Evolutionary conservation across 2,888 invertebrate species (phyloP), one percentile per base, ranked within the genome.

Genomic region (Stratiomys singularior): DNA sequence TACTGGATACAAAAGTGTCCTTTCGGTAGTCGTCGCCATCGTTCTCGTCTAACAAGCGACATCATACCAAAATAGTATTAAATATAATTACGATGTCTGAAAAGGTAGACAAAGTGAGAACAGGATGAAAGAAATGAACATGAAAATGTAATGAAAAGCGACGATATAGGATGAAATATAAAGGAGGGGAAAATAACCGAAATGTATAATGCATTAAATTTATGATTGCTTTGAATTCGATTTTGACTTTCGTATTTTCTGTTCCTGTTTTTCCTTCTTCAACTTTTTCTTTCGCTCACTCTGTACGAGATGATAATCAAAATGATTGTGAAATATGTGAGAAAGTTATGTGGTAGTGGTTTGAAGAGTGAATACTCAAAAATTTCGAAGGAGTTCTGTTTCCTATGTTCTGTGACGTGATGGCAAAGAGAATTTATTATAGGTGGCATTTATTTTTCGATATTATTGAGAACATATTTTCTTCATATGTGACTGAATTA

Each of bases 211-310:
- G 56, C 18, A 56, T 56, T 18, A 56, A 56, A n/a, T 11, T 56
- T 56, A 56, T 56, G 56, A 56, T 56, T 56, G 56, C 56, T 56
- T 11, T 11, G 56, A 56, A 18, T 56, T 56, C 56, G 18, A 56
- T 56, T 56, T 56, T 18, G 56, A 0, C 7, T 56, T 56, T 56
- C n/a, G n/a, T n/a, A n/a, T n/a, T n/a, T n/a, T n/a, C n/a, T n/a
- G n/a, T n/a, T n/a, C n/a, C n/a, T n/a, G n/a, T n/a, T n/a, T n/a
- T n/a, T n/a, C n/a, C n/a, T n/a, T n/a, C n/a, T n/a, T n/a, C n/a
- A n/a, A n/a, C n/a, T n/a, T n/a, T n/a, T n/a, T n/a, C n/a, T n/a
- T n/a, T n/a, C n/a, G n/a, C n/a, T n/a, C n/a, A n/a, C n/a, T n/a
- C n/a, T n/a, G n/a, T n/a, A n/a, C n/a, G n/a, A n/a, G n/a, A n/a